Evolutionary conservation across 2,113 vertebrate genomes (phyloP).

Genomic region (Empidonax traillii): DNA sequence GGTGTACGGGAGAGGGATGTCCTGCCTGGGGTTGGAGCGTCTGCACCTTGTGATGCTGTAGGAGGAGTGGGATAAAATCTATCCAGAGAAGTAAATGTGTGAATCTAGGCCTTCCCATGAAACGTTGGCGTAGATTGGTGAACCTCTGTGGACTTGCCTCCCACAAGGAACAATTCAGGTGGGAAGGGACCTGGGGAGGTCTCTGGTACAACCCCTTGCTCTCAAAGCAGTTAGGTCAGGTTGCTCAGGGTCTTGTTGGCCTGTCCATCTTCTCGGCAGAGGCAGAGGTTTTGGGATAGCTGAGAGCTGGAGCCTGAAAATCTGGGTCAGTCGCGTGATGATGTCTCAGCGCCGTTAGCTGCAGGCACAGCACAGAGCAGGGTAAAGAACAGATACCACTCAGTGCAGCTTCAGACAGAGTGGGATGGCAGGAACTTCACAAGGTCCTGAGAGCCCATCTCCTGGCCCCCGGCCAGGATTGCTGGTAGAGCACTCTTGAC

Average conservation of each 20-base stretch:
- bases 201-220: background rate
- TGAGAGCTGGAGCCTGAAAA: background rate
- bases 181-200: background rate
- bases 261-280: background rate
- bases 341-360: fast-evolving
- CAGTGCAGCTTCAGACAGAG: background rate
- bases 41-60: background rate
- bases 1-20: background rate
- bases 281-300: background rate
- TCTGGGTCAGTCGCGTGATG: background rate
- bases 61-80: background rate
- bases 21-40: background rate
- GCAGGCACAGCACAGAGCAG: background rate
- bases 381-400: background rate
- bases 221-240: background rate
- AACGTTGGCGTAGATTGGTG: background rate
- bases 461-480: background rate
- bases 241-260: background rate
- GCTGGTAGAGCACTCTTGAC: background rate
- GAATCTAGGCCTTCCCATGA: background rate
- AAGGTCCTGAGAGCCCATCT: background rate
- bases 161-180: background rate
- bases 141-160: background rate
- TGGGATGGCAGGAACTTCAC: background rate
- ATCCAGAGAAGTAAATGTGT: background rate